phyloP scores from a whole-genome alignment of 2,888 invertebrate species.

The Steromphala cineraria region DNA sequence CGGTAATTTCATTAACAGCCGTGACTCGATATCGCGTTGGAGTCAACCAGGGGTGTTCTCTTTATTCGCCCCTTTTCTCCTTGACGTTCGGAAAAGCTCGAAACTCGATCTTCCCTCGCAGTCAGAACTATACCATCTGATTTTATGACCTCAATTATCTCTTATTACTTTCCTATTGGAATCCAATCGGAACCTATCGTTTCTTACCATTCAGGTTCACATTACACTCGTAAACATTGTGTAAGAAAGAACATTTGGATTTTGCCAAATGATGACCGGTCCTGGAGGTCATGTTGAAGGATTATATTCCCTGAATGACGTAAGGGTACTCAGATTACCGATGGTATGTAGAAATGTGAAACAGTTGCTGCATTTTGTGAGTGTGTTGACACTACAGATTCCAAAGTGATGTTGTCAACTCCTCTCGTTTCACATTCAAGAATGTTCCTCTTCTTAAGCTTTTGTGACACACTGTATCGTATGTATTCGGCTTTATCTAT shows the following conservation, averaged over 20 bases:
- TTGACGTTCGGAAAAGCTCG: constrained; percentile 1
- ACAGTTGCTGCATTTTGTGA: too few species aligned
- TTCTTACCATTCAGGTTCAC: not conserved
- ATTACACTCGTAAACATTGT: not conserved
- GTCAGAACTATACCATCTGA: not conserved
- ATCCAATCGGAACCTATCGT: not conserved
- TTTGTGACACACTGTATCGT: too few species aligned
- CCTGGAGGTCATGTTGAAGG: not conserved
- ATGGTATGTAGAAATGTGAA: not conserved
- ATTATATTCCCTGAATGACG: not conserved
- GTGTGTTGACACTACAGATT: too few species aligned
- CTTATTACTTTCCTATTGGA: not conserved
- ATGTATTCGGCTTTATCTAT: too few species aligned
- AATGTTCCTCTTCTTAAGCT: too few species aligned
- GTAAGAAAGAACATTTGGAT: not conserved
- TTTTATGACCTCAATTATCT: constrained; percentile 5
- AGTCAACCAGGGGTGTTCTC: not conserved
- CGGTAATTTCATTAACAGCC: not conserved
- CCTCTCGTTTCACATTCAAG: too few species aligned
- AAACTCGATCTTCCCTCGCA: constrained; percentile 3
- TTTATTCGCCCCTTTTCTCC: not conserved
- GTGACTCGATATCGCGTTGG: not conserved
- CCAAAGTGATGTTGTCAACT: too few species aligned
- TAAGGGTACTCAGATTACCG: not conserved
- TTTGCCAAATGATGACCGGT: not conserved